Base-by-base conservation (phyloP, 2,888 invertebrate genomes). In the Andrena bucephala region DNA sequence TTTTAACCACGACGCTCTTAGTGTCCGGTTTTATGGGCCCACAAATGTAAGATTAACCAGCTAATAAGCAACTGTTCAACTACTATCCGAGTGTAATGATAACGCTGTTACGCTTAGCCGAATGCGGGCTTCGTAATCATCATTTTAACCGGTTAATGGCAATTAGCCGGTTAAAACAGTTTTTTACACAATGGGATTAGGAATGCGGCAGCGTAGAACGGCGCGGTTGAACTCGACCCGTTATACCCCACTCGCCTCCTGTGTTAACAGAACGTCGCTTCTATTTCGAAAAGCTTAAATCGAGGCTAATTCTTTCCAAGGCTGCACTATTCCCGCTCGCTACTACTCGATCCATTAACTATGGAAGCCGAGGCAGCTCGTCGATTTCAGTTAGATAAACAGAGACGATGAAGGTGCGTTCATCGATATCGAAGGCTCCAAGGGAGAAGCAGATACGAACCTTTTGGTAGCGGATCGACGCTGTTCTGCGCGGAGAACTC, bases 401-500 rank as follows among this genome's bases (percentile, higher is more conserved):
- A 57, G 5, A 27, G 10, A 13, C 27, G 24, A 57, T 1, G 10
- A 7, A 8, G 10, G 10, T 13, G 13, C 1, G 20, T 10, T 33
- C 8, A 13, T 13, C 1, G 5, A 33, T 42, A 42, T 42, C 42
- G 1, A 5, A 42, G 16, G 42, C 13, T 57, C 10, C 0, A 24
- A 27, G 20, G 24, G 24, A 57, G 27, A 57, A 57, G 10, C 24
- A 57, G 24, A 50, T 52, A 77, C 87, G 36, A 52, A 94, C 94
- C 94, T 91, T 94, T 94, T 8, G 94, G 93, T 77, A 92, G 87
- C 33, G 91, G 90, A 68, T 94, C 93, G 81, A 90, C 87, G 84
- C 85, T 90, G 75, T 89, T 91, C 68, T 91, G 90, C 60, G 85
- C 84, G 54, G 90, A 85, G 73, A 90, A 90, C 59, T 93, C 93